These are phyloP conservation scores for Erebia aethiops DNA, from an alignment of 2,888 invertebrate genomes.

Conservation along the genomic window DNA sequence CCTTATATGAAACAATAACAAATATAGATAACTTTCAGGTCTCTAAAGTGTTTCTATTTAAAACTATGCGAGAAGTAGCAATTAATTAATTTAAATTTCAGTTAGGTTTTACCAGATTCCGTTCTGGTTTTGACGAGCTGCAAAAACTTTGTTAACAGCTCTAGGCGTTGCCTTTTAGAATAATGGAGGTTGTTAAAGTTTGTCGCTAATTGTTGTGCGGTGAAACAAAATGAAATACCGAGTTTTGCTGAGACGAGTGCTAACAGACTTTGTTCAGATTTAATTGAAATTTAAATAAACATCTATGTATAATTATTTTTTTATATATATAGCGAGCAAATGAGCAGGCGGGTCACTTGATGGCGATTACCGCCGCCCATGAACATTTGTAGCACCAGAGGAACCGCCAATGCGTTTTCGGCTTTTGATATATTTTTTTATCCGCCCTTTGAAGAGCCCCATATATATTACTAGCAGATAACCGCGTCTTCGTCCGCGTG, in stretches of 20 bases:
- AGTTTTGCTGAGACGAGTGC: background rate
- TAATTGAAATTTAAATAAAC: background rate
- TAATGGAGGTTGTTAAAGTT: slow-evolving; percentile 25
- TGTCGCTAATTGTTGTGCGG: slow-evolving; percentile 24
- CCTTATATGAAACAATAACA: too few relatives aligned
- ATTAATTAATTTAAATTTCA: slow-evolving; percentile 13
- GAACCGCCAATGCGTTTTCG: too few relatives aligned
- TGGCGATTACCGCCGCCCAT: too few relatives aligned
- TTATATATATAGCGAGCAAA: too few relatives aligned
- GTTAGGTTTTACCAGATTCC: slow-evolving; percentile 14
- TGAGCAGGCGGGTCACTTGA: too few relatives aligned
- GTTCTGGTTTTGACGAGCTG: slow-evolving; percentile 14
- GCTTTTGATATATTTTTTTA: too few relatives aligned
- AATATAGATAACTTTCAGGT: background rate
- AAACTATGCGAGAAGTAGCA: background rate
- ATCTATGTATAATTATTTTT: background rate
- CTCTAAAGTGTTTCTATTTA: too few relatives aligned
- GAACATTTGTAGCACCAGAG: too few relatives aligned
- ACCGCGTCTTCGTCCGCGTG: too few relatives aligned
- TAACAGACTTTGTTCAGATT: background rate
- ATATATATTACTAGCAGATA: too few relatives aligned
- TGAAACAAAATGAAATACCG: slow-evolving; percentile 24
- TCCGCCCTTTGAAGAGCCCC: too few relatives aligned
- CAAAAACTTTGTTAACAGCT: slow-evolving; percentile 29
- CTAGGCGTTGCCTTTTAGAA: slow-evolving; percentile 30